Conservation (phyloP, 2,113 vertebrate species). For the Pontoporia blainvillei region DNA sequence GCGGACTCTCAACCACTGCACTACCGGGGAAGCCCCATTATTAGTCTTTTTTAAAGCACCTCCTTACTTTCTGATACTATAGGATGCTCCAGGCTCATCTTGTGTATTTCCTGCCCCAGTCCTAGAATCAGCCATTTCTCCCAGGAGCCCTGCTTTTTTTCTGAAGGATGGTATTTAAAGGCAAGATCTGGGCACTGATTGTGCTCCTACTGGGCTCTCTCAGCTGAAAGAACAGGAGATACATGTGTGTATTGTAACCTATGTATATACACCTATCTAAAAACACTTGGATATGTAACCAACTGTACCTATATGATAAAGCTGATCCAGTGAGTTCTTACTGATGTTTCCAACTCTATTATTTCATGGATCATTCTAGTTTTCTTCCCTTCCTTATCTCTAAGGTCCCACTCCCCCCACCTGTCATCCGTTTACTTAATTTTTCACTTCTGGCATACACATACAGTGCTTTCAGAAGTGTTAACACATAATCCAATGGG, state of each 20-base stretch:
- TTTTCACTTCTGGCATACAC: neutral
- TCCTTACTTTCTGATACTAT: neutral
- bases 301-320: neutral
- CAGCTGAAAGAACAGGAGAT: neutral
- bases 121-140: neutral
- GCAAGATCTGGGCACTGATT: neutral
- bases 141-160: neutral
- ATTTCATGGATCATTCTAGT: neutral
- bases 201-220: neutral
- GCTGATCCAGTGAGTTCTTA: neutral
- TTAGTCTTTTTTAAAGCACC: neutral
- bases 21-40: neutral
- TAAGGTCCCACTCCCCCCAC: neutral
- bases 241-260: neutral
- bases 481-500: neutral
- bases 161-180: neutral
- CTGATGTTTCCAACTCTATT: neutral
- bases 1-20: too few relatives aligned
- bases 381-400: neutral
- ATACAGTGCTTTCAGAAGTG: neutral
- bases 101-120: neutral
- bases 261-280: neutral
- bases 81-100: neutral
- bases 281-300: neutral
- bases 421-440: neutral